Evolutionary conservation across 2,797 vertebrate species (phyloP).

Genomic region (Amblyraja radiata): DNA sequence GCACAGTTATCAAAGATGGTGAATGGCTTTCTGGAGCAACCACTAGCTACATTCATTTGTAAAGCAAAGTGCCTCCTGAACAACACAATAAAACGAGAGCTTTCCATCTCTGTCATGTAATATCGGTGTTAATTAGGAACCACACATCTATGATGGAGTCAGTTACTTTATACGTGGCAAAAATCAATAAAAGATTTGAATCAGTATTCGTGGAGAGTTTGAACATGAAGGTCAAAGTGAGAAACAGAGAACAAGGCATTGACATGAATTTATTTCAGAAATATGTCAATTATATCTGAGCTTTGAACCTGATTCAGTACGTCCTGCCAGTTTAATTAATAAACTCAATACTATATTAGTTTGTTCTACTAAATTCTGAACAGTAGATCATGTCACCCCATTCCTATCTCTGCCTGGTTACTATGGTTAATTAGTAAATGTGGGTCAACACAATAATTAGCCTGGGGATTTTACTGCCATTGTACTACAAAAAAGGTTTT

Average conservation of each 20-base stretch:
- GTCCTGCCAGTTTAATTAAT: conserved; percentile 23
- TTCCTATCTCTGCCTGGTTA: background rate
- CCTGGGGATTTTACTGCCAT: background rate
- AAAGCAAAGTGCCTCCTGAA: conserved; percentile 23
- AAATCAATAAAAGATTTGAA: conserved; percentile 27
- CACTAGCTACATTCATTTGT: background rate
- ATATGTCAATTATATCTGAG: conserved; percentile 1
- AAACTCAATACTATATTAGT: conserved; percentile 11
- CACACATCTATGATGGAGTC: conserved; percentile 5
- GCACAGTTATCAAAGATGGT: background rate
- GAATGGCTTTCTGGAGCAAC: conserved; percentile 16
- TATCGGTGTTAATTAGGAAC: conserved; percentile 23
- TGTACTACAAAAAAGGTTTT: background rate
- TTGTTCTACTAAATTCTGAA: background rate
- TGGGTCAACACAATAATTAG: background rate
- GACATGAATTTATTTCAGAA: conserved; percentile 7
- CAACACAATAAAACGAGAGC: background rate
- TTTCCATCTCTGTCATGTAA: conserved; percentile 12
- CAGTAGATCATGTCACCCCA: background rate
- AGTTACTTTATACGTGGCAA: background rate
- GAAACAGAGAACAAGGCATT: background rate
- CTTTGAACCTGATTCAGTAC: background rate
- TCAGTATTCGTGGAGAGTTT: background rate
- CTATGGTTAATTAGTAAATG: conserved; percentile 4
- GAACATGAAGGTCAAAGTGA: conserved; percentile 20